Percentiles rank a stretch among this genome's conserved stretches.
phyloP scores from a whole-genome alignment of 35 echinoderm and acorn worm genomes.

The Anneissia japonica region DNA sequence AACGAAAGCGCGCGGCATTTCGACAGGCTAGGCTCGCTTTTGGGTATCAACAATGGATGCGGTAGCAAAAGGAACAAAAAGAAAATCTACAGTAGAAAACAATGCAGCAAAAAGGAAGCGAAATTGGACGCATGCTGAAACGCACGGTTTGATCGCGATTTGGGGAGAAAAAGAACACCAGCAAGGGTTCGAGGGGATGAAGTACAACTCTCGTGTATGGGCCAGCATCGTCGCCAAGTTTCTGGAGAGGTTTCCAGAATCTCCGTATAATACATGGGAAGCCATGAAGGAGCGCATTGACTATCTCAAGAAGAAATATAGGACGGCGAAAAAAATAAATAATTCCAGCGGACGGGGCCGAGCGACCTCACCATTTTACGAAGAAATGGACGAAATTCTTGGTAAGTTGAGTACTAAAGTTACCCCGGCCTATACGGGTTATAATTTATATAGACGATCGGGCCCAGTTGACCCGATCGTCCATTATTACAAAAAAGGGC shows the following conservation, averaged over 20 bases:
- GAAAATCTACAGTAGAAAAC: not conserved
- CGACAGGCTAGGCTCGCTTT: too few species aligned
- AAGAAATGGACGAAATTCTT: constrained; percentile 15
- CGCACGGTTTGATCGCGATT: constrained; percentile 13
- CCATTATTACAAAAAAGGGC: too few species aligned
- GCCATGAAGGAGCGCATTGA: constrained; percentile 7
- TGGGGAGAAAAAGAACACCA: constrained; percentile 17
- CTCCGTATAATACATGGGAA: constrained; percentile 16
- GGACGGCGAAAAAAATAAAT: constrained; percentile 5
- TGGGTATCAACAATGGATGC: too few species aligned
- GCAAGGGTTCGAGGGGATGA: constrained; percentile 10
- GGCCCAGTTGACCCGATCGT: too few species aligned
- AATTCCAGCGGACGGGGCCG: constrained; percentile 11
- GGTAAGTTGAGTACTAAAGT: constrained; percentile 24
- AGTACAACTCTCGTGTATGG: constrained; percentile 18
- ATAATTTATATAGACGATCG: too few species aligned
- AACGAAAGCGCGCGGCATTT: too few species aligned
- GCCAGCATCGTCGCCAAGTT: constrained; percentile 5
- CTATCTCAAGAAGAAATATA: constrained; percentile 19
- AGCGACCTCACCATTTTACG: constrained; percentile 6
- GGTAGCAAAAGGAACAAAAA: constrained; percentile 1
- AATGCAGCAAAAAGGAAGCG: constrained; percentile 7
- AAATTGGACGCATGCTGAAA: constrained; percentile 20
- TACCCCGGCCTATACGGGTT: too few species aligned
- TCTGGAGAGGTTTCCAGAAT: constrained; percentile 7